phyloP scores from a whole-genome alignment of 2,113 vertebrate genomes.

The Asarcornis scutulata region DNA sequence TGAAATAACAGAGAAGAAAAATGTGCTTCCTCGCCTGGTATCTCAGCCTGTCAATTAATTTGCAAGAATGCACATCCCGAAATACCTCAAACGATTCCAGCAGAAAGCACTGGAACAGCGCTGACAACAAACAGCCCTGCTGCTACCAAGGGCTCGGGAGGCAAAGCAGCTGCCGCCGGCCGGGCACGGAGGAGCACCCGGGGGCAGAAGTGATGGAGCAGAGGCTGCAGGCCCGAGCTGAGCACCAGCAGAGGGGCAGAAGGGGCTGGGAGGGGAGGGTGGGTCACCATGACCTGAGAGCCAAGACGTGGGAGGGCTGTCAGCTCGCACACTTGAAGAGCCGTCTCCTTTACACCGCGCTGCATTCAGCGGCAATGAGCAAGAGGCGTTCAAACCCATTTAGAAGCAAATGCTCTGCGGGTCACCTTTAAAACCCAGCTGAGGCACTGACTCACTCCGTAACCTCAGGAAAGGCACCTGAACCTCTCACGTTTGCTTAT shows the following conservation, averaged over 20 bases:
- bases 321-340: neutral
- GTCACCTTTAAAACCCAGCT: neutral
- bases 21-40: neutral
- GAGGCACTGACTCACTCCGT: neutral
- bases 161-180: neutral
- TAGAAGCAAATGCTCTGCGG: neutral
- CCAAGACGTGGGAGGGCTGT: neutral
- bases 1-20: neutral
- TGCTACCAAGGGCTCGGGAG: accelerated
- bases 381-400: neutral
- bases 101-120: slow-evolving; percentile 31
- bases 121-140: neutral
- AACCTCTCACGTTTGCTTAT: accelerated
- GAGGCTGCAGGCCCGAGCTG: no score
- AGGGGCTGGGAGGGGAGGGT: neutral
- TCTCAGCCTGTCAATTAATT: slow-evolving; percentile 19
- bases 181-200: neutral
- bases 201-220: neutral
- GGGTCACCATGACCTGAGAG: accelerated
- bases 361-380: accelerated
- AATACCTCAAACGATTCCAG: slow-evolving; percentile 7
- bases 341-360: neutral
- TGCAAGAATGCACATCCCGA: neutral
- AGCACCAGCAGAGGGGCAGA: neutral
- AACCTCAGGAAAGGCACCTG: neutral